These are phyloP conservation scores for Hedya salicella DNA, from an alignment of 2,888 invertebrate species.

Conservation along the genomic window DNA sequence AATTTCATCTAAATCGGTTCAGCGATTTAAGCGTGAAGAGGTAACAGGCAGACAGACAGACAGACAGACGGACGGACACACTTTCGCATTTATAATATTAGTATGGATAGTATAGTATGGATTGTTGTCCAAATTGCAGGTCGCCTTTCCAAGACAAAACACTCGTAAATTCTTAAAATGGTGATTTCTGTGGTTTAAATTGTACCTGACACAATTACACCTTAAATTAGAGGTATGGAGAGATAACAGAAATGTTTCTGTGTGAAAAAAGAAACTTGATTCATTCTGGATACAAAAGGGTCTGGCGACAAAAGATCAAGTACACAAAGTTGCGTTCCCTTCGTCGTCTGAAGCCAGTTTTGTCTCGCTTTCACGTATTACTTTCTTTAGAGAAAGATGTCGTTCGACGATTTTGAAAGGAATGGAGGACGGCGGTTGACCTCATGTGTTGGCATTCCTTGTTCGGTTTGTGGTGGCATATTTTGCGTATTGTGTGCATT, in stretches of 20 bases:
- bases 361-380: conserved; percentile 38
- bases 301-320: conserved; percentile 30
- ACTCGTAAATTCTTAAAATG: not conserved
- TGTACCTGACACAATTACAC: conserved; percentile 7
- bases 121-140: conserved; percentile 11
- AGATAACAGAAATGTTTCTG: conserved; percentile 5
- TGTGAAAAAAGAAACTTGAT: conserved; percentile 3
- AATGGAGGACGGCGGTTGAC: conserved; percentile 31
- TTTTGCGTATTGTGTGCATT: conserved; percentile 16
- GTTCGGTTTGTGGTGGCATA: conserved; percentile 13
- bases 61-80: too few species aligned
- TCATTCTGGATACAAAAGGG: conserved; percentile 7
- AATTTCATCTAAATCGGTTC: too few species aligned
- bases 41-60: too few species aligned
- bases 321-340: conserved; percentile 14
- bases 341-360: conserved; percentile 33
- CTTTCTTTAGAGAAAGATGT: conserved; percentile 36
- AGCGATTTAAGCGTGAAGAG: too few species aligned
- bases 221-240: not conserved
- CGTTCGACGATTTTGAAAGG: conserved; percentile 29
- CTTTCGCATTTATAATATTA: too few species aligned
- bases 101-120: too few species aligned
- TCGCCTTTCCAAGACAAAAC: conserved; percentile 1
- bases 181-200: not conserved
- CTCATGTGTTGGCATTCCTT: conserved; percentile 19